A percentile compares a stretch with the other conserved stretches of the same genome.
These are phyloP conservation scores for Leptestheria dahalacensis DNA, from an alignment of 1,140 invertebrate genomes.

Conservation along the genomic window DNA sequence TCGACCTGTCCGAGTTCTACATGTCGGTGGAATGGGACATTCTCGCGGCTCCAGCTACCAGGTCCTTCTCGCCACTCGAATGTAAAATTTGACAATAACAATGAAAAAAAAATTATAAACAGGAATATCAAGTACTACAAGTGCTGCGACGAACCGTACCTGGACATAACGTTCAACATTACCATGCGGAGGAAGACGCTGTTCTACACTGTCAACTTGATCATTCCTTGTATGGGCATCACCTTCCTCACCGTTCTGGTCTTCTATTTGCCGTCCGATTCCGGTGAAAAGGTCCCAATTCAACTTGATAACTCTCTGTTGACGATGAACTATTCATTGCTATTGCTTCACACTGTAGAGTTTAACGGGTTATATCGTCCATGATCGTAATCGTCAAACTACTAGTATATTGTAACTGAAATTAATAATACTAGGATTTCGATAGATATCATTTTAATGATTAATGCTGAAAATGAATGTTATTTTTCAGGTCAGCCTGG, in stretches of 20 bases:
- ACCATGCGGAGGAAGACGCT: constrained; percentile 92
- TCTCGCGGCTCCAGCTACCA: constrained; percentile 80
- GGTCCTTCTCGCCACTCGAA: too few species aligned
- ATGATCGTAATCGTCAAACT: too few species aligned
- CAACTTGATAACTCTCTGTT: constrained; percentile 1
- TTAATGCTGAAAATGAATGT: neutral
- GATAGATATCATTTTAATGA: too few species aligned
- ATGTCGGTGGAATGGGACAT: constrained; percentile 97
- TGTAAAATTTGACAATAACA: too few species aligned
- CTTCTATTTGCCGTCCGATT: constrained; percentile 97
- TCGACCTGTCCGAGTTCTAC: constrained; percentile 87
- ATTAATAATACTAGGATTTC: too few species aligned
- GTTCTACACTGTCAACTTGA: constrained; percentile 95
- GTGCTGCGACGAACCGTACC: constrained; percentile 87
- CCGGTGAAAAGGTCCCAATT: constrained; percentile 88
- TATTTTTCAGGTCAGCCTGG: constrained; percentile 71
- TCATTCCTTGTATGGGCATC: constrained; percentile 93
- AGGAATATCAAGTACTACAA: constrained; percentile 92
- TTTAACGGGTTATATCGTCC: too few species aligned
- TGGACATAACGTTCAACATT: constrained; percentile 98
- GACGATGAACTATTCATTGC: neutral
- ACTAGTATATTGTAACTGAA: too few species aligned
- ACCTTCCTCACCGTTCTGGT: constrained; percentile 96
- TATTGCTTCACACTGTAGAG: neutral
- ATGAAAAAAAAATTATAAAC: constrained; percentile 22